These are phyloP conservation scores for Cladorhizidae sp. DNA, from an alignment of 37 sponge, comb jelly and placozoan species.

Conservation along the genomic window DNA sequence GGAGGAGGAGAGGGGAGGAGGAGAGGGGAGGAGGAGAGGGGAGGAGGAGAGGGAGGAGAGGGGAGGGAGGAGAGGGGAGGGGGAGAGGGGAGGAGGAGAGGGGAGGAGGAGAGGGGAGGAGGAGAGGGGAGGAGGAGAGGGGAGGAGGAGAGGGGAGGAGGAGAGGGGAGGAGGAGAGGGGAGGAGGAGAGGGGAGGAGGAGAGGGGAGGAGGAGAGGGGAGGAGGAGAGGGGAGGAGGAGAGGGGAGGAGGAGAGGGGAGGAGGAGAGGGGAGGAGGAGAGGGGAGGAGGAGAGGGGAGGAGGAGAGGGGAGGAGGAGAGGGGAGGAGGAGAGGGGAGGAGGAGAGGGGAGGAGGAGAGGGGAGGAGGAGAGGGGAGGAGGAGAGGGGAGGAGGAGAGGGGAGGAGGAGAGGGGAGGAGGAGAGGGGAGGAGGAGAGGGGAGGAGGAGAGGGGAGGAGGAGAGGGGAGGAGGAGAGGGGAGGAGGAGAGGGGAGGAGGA, in stretches of 20 bases:
- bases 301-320: slow-evolving; percentile 12
- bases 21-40: no score
- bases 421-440: background rate
- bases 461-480: slow-evolving; percentile 10
- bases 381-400: background rate
- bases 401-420: slow-evolving; percentile 7
- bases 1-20: no score
- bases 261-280: slow-evolving; percentile 2
- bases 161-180: background rate
- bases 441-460: slow-evolving; percentile 2
- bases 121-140: background rate
- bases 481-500: slow-evolving; percentile 7
- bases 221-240: background rate
- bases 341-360: slow-evolving; percentile 7
- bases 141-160: slow-evolving; percentile 7
- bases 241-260: slow-evolving; percentile 7
- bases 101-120: background rate
- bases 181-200: slow-evolving; percentile 2
- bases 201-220: slow-evolving; percentile 10
- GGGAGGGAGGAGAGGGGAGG: background rate
- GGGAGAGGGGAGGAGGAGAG: slow-evolving; percentile 9
- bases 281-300: background rate
- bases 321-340: background rate
- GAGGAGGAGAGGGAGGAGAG: no score
- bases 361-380: slow-evolving; percentile 5